These are phyloP conservation scores for Drosophila navojoa DNA, from an alignment of 1,140 invertebrate species.

Conservation along the genomic window DNA sequence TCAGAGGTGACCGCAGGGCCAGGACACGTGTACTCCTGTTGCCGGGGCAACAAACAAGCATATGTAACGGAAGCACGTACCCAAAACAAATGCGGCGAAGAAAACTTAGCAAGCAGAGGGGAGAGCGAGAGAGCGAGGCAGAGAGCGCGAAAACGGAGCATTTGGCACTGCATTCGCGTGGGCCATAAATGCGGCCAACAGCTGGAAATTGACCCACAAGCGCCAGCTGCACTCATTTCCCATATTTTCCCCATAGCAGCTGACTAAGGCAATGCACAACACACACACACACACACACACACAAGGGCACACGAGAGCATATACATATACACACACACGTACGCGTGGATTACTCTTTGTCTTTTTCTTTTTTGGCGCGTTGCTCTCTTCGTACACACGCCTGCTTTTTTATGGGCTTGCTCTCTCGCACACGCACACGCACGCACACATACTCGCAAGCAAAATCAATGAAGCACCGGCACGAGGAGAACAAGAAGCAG, in stretches of 20 bases:
- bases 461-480: constrained; percentile 49
- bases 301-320: too few relatives aligned
- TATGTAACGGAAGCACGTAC: not conserved
- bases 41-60: constrained; percentile 1
- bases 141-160: not conserved
- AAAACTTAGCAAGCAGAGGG: not conserved
- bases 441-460: constrained; percentile 3
- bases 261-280: constrained; percentile 14
- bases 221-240: constrained; percentile 9
- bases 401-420: constrained; percentile 13
- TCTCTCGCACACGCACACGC: constrained; percentile 10
- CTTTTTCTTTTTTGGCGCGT: constrained; percentile 3
- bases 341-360: not conserved
- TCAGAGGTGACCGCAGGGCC: constrained; percentile 5
- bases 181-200: constrained; percentile 10
- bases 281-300: too few relatives aligned
- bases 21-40: constrained; percentile 16
- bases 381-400: constrained; percentile 8
- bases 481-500: constrained; percentile 38
- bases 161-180: not conserved
- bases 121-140: not conserved
- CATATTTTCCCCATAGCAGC: constrained; percentile 16
- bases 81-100: constrained; percentile 33
- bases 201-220: constrained; percentile 38
- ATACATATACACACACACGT: not conserved